Percentiles rank a stretch among this genome's conserved stretches.
Conservation (phyloP, 2,888 invertebrate genomes). For the Cepaea hortensis region DNA sequence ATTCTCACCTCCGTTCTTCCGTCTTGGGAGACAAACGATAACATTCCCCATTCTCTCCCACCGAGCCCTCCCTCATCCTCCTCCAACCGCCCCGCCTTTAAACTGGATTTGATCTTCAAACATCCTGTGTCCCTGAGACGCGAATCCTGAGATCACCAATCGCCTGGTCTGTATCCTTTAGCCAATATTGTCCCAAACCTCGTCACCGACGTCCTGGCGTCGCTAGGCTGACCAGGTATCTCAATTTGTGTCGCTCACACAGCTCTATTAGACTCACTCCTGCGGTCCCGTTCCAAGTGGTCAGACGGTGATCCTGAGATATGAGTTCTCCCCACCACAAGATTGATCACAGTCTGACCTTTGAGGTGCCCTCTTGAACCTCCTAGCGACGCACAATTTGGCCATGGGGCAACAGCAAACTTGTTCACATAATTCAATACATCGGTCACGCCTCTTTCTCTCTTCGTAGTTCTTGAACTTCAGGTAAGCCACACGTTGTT, state of each 20-base stretch:
- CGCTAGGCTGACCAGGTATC: neutral
- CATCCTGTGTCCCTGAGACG: slow-evolving; percentile 35
- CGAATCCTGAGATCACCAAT: slow-evolving; percentile 13
- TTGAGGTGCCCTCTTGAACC: neutral
- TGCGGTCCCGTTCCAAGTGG: slow-evolving; percentile 12
- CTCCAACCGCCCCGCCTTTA: neutral
- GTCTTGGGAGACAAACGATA: neutral
- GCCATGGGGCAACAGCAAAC: no score
- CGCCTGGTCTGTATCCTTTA: slow-evolving; percentile 25
- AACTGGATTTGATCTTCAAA: slow-evolving; percentile 34
- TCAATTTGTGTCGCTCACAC: slow-evolving; percentile 31
- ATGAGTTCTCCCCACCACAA: neutral
- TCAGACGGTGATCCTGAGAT: slow-evolving; percentile 11
- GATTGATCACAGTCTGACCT: neutral
- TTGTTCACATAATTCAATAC: no score
- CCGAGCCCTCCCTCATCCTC: neutral
- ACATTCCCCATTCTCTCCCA: neutral
- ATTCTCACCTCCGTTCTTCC: neutral
- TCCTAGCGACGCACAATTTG: neutral
- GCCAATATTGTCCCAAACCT: slow-evolving; percentile 42
- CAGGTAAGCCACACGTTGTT: no score
- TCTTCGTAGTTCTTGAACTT: no score
- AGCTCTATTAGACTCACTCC: neutral
- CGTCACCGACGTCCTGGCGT: slow-evolving; percentile 26
- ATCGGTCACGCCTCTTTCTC: no score